Percentiles rank a stretch among this genome's conserved stretches.
phyloP scores from a whole-genome alignment of 2,888 invertebrate genomes.

The Romanomermis culicivorax region DNA sequence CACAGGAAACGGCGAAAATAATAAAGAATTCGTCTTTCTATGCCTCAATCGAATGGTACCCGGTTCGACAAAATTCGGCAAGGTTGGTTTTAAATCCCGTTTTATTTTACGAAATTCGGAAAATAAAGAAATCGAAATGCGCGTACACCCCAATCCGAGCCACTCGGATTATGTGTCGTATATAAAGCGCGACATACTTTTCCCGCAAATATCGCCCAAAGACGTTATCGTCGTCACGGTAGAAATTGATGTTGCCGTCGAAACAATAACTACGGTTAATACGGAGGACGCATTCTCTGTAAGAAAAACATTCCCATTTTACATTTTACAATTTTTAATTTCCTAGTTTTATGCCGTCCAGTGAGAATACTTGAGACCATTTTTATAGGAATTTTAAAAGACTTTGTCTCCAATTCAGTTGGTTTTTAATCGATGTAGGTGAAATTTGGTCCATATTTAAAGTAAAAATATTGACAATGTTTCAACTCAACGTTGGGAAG shows the following conservation, averaged over 20 bases:
- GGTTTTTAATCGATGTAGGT: too few relatives aligned
- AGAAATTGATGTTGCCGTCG: constrained; percentile 29
- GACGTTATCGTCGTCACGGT: constrained; percentile 27
- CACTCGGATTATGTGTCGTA: constrained; percentile 27
- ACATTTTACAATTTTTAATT: neutral
- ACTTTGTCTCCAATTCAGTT: too few relatives aligned
- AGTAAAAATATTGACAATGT: too few relatives aligned
- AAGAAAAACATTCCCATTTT: neutral
- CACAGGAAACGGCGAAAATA: constrained; percentile 23
- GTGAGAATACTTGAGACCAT: neutral
- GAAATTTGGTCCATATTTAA: too few relatives aligned
- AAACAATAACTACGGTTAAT: constrained; percentile 24
- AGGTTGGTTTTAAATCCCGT: constrained; percentile 21
- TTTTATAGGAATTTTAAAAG: too few relatives aligned
- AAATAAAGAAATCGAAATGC: constrained; percentile 26
- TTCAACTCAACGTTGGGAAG: too few relatives aligned
- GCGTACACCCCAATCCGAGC: constrained; percentile 28
- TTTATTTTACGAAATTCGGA: constrained; percentile 25
- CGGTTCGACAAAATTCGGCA: constrained; percentile 7
- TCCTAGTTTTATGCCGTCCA: neutral
- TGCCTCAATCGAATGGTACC: constrained; percentile 25
- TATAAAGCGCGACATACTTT: constrained; percentile 22
- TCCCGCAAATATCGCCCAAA: constrained; percentile 26
- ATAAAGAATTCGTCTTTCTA: constrained; percentile 28
- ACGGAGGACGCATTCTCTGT: constrained; percentile 14